Evolutionary conservation across 1,140 invertebrate genomes (phyloP).

Genomic region (Tetramorium alpestre): DNA sequence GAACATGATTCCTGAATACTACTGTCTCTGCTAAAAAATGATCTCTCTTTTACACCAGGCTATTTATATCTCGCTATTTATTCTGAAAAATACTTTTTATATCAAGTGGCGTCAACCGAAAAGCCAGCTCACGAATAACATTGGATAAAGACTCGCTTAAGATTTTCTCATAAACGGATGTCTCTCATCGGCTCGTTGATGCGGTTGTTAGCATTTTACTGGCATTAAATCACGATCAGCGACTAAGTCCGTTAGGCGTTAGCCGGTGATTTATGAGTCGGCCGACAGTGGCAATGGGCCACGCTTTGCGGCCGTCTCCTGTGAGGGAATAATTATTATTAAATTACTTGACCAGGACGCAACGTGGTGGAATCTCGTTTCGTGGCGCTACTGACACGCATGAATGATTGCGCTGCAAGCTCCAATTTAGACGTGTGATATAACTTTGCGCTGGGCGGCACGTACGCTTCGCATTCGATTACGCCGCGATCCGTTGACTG

Average conservation of each 20-base stretch:
- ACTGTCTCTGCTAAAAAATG: neutral
- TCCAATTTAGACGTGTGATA: slow-evolving; percentile 68
- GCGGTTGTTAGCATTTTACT: slow-evolving; percentile 30
- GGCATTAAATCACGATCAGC: slow-evolving; percentile 63
- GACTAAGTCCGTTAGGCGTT: slow-evolving; percentile 34
- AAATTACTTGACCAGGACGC: slow-evolving; percentile 70
- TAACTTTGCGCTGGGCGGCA: slow-evolving; percentile 53
- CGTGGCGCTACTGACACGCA: slow-evolving; percentile 66
- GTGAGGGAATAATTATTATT: slow-evolving; percentile 73
- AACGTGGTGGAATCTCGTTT: slow-evolving; percentile 65
- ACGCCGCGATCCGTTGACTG: neutral
- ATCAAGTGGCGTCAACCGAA: neutral
- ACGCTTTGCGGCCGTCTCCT: slow-evolving; percentile 22
- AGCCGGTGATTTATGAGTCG: slow-evolving; percentile 67
- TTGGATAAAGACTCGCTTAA: neutral
- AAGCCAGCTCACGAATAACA: neutral
- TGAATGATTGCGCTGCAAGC: slow-evolving; percentile 68
- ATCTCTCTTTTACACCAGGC: neutral
- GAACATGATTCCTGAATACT: neutral
- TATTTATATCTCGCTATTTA: slow-evolving; percentile 10
- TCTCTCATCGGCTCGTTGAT: neutral
- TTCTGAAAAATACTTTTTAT: neutral
- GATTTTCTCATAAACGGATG: neutral
- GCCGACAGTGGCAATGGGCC: slow-evolving; percentile 57
- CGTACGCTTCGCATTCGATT: slow-evolving; percentile 59